Percentiles rank a stretch among this genome's conserved stretches.
Conservation (phyloP, 2,797 vertebrate genomes). For the Galago senegalensis region DNA sequence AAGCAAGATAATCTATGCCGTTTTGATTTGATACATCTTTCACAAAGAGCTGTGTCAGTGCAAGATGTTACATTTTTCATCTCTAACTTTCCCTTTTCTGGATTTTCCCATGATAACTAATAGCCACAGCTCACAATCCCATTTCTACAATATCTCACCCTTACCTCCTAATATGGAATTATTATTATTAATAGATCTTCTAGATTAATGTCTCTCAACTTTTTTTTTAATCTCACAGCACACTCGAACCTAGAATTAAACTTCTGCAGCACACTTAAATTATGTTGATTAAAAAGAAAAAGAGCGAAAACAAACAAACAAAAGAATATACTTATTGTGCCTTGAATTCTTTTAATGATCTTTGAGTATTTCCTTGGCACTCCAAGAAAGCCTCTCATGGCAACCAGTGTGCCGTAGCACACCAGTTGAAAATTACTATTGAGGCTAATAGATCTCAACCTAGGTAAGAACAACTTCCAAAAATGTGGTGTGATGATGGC, state of each 20-base stretch:
- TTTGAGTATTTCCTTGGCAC: too few relatives aligned
- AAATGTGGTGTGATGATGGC: neutral
- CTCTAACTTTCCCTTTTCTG: neutral
- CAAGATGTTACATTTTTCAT: neutral
- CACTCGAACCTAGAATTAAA: too few relatives aligned
- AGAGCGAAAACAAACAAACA: too few relatives aligned
- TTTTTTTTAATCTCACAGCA: too few relatives aligned
- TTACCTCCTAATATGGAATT: neutral
- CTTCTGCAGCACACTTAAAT: too few relatives aligned
- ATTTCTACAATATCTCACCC: neutral
- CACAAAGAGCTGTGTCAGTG: neutral
- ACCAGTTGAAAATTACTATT: too few relatives aligned
- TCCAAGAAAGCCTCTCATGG: too few relatives aligned
- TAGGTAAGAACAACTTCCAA: neutral
- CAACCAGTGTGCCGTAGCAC: too few relatives aligned
- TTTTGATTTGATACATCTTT: neutral
- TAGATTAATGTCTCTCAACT: neutral
- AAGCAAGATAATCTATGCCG: neutral
- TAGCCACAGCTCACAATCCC: neutral
- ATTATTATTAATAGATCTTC: neutral
- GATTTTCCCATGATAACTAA: neutral
- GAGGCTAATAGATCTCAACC: neutral
- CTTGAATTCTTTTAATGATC: too few relatives aligned
- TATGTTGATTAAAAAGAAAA: too few relatives aligned
- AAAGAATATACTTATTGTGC: too few relatives aligned